Base-by-base conservation (phyloP, 2,797 vertebrate species). In the Uromys caudimaculatus region DNA sequence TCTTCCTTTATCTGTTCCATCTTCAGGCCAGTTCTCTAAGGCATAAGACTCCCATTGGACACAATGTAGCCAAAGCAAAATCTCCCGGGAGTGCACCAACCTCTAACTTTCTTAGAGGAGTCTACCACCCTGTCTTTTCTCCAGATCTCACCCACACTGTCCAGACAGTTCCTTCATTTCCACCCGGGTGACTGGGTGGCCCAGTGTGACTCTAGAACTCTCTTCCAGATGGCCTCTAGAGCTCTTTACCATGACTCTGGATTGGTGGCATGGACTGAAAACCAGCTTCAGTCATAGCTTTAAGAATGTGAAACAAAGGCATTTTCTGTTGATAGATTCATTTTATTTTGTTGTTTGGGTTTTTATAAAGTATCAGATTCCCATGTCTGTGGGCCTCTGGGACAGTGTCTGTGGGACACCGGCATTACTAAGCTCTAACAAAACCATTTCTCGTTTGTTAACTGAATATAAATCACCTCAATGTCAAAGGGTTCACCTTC, bases 111-210 rank as follows among this genome's bases (percentile, higher is more conserved):
- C n/a, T 32, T n/a, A 5, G 0, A 67, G 79, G 50, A 35, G 32
- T 76, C 58, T 2, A 38, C 0, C 3, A 86, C 50, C 47, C 47
- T 52, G 0, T 75, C 92, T 88, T 2, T 52, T 58, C 21, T 38
- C 89, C 83, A 67, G 27, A 50, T 71, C 73, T 47, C 27, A 78
- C 92, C 19, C 67, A 62, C 35, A 1, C 47, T 94, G 92, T 75
- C 79, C 91, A 95, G 67, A 69, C 89, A 85, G 64, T 92, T 96
- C 93, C 75, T 90, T 71, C 0, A 2, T 96, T 85, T 96, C 29
- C 6, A 54, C 54, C 47, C 56, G 95, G 89, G 69, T 62, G 73
- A 78, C 38, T 84, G 81, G 47, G 44, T 64, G 77, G 52, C 41
- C 78, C 73, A 92, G 62, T 91, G 83, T 56, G 81, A 24, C 38